phyloP scores from a whole-genome alignment of 2,888 invertebrate species.

The Tipula helvola region DNA sequence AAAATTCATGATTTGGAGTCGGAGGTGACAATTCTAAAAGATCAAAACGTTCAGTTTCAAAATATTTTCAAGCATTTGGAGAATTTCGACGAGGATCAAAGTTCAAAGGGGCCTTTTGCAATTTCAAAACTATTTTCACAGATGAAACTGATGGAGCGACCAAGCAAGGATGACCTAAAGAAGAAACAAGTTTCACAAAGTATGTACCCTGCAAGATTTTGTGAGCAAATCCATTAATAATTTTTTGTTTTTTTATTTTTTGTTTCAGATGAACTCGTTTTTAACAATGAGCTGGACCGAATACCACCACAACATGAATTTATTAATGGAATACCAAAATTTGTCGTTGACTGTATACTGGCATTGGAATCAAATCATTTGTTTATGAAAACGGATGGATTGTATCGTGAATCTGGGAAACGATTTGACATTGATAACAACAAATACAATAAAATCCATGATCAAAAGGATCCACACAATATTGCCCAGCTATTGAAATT shows the following conservation, averaged over 20 bases:
- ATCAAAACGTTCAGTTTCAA: neutral
- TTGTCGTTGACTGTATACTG: neutral
- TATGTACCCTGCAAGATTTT: no score
- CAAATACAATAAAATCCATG: no score
- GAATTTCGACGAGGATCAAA: neutral
- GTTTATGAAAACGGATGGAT: conserved; percentile 5
- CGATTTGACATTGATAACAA: neutral
- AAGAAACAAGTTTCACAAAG: neutral
- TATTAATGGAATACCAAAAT: neutral
- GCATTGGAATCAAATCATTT: neutral
- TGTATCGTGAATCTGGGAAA: conserved; percentile 6
- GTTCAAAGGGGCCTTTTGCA: neutral
- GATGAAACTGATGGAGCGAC: neutral
- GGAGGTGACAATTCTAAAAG: neutral
- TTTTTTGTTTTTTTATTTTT: no score
- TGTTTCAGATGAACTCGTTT: conserved; percentile 6
- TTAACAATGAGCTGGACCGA: neutral
- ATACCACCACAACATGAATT: neutral
- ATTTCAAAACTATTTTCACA: neutral
- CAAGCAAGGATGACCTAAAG: neutral
- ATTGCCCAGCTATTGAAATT: neutral
- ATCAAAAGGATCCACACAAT: conserved; percentile 7
- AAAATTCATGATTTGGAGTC: neutral
- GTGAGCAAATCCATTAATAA: no score
- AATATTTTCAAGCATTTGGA: neutral